Conservation (phyloP, 1,140 invertebrate species). For the Sminthurinus signatus region DNA sequence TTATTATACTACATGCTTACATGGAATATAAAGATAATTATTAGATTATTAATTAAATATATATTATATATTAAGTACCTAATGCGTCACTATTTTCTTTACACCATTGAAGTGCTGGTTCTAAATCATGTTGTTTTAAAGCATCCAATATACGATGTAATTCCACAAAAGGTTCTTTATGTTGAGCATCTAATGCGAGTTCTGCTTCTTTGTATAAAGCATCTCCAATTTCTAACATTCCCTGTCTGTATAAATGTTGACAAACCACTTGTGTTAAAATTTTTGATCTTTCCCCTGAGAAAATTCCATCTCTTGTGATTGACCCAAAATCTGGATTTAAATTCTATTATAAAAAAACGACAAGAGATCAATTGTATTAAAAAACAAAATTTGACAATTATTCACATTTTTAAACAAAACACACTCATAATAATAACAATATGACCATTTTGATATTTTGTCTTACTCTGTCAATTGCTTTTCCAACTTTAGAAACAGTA, state of each 20-base stretch:
- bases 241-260: conserved; percentile 92
- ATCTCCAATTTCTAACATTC: conserved; percentile 82
- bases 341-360: conserved; percentile 59
- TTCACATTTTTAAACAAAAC: conserved; percentile 1
- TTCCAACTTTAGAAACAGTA: conserved; percentile 92
- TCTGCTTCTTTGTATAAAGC: conserved; percentile 71
- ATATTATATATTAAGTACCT: too few relatives aligned
- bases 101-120: conserved; percentile 74
- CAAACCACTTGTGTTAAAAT: conserved; percentile 91
- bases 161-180: conserved; percentile 76
- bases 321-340: conserved; percentile 87
- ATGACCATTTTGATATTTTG: too few relatives aligned
- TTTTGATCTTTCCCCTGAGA: conserved; percentile 70
- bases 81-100: conserved; percentile 57
- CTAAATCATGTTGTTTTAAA: conserved; percentile 67
- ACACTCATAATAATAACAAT: too few relatives aligned
- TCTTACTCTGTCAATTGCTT: conserved; percentile 79
- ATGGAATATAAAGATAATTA: too few relatives aligned
- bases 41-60: too few relatives aligned
- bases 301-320: conserved; percentile 76
- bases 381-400: too few relatives aligned
- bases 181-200: conserved; percentile 59
- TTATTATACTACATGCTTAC: too few relatives aligned
- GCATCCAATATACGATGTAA: conserved; percentile 76
- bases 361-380: neutral